Conservation (phyloP, 2,888 invertebrate genomes). For the Carcina quercana region DNA sequence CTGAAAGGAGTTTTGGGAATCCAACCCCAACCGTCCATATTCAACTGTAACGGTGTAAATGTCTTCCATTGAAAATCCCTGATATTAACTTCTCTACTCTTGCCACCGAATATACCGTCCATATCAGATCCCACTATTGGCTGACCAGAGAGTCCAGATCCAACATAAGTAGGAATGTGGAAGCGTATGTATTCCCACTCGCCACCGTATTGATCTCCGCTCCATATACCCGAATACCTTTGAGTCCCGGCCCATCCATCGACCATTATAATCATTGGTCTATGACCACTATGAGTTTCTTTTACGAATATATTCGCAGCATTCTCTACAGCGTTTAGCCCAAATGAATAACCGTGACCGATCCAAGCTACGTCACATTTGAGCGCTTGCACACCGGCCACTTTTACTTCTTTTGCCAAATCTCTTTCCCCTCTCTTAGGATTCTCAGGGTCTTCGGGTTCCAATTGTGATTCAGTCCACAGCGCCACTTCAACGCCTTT, state of each 20-base stretch:
- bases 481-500: constrained; percentile 56
- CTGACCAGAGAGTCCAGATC: constrained; percentile 55
- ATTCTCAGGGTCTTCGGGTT: constrained; percentile 46
- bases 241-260: constrained; percentile 68
- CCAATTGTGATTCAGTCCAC: constrained; percentile 60
- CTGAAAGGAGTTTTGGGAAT: constrained; percentile 54
- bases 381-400: constrained; percentile 51
- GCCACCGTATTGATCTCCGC: constrained; percentile 60
- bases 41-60: constrained; percentile 60
- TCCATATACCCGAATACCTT: constrained; percentile 58
- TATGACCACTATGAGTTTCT: constrained; percentile 27
- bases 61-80: constrained; percentile 66
- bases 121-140: constrained; percentile 61
- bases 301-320: constrained; percentile 44
- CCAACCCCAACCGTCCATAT: constrained; percentile 65
- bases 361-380: constrained; percentile 69
- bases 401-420: constrained; percentile 46
- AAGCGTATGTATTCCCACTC: constrained; percentile 65
- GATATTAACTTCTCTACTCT: constrained; percentile 43
- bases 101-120: constrained; percentile 61
- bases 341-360: constrained; percentile 58
- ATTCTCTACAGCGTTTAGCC: constrained; percentile 49
- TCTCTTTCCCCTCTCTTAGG: constrained; percentile 64
- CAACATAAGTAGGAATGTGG: constrained; percentile 63
- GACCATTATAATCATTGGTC: constrained; percentile 57